A percentile compares a stretch with the other conserved stretches of the same genome.
Evolutionary conservation across 2,797 vertebrate species (phyloP).

Genomic region (Ptychobarbus kaznakovi): DNA sequence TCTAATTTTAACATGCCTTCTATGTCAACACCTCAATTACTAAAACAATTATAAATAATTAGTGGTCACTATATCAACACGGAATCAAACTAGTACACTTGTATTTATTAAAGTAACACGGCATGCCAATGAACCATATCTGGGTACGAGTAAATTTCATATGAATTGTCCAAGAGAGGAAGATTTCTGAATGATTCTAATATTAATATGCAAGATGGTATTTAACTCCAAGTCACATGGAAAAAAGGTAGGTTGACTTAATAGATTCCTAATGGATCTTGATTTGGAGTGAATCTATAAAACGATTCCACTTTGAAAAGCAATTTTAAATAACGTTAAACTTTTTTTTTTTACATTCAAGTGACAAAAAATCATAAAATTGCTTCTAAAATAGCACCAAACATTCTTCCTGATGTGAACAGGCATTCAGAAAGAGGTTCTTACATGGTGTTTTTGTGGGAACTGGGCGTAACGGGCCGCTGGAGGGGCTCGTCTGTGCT

Average conservation of each 20-base stretch:
- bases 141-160: no score
- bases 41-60: not conserved
- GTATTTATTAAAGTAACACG: not conserved
- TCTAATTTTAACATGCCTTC: not conserved
- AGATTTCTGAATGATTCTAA: not conserved
- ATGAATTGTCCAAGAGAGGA: not conserved
- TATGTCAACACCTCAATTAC: not conserved
- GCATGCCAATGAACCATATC: not conserved
- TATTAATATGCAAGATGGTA: not conserved
- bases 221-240: not conserved
- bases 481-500: conserved; percentile 85
- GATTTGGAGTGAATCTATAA: not conserved
- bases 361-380: not conserved
- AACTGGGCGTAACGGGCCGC: conserved; percentile 87
- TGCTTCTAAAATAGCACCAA: no score
- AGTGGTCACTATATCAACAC: not conserved
- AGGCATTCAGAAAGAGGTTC: conserved; percentile 45
- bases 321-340: not conserved
- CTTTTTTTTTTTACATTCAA: not conserved
- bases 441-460: conserved; percentile 77
- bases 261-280: not conserved
- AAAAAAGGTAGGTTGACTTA: not conserved
- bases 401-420: not conserved
- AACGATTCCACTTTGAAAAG: not conserved
- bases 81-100: not conserved